phyloP scores from a whole-genome alignment of 2,113 vertebrate species.

The Calyptomena viridis region DNA sequence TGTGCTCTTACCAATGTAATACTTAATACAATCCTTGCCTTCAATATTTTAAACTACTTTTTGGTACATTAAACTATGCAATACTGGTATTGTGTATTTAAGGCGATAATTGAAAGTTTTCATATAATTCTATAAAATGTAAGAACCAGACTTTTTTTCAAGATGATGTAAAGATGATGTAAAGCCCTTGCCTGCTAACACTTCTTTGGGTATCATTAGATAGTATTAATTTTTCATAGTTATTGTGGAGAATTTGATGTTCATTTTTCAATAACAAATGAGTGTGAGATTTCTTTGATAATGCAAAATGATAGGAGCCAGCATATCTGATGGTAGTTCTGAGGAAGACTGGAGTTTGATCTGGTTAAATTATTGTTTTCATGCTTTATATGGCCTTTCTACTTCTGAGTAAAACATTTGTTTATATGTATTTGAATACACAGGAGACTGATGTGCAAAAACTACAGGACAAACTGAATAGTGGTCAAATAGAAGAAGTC shows the following conservation, averaged over 20 bases:
- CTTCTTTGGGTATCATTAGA: background rate
- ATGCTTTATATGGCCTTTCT: background rate
- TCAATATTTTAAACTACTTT: background rate
- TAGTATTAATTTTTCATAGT: background rate
- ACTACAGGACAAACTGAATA: conserved; percentile 85
- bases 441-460: conserved; percentile 86
- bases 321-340: background rate
- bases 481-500: conserved; percentile 93
- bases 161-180: background rate
- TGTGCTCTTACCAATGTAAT: accelerated
- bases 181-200: background rate
- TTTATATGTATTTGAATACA: conserved; percentile 18
- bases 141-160: background rate
- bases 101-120: background rate
- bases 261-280: background rate
- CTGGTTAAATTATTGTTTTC: background rate
- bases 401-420: background rate
- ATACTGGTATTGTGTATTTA: background rate
- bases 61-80: background rate
- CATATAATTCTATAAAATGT: background rate
- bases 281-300: background rate
- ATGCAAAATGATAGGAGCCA: background rate
- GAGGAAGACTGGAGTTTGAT: background rate
- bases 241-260: background rate
- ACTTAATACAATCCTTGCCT: background rate